Evolutionary conservation across 2,888 invertebrate genomes (phyloP).

Genomic region (Tipula lateralis): DNA sequence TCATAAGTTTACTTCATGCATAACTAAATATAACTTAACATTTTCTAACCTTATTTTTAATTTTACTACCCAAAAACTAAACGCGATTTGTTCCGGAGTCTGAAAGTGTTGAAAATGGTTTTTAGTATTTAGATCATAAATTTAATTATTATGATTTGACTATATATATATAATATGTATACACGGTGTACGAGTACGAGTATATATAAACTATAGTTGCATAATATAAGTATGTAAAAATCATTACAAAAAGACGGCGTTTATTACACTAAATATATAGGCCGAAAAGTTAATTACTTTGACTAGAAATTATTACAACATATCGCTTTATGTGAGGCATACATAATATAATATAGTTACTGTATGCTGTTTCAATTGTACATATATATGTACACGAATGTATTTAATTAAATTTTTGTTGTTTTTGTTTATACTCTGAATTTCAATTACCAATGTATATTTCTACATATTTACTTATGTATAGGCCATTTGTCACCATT

Average conservation of each 20-base stretch:
- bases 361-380: slow-evolving; percentile 3
- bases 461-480: too few relatives aligned
- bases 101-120: not conserved
- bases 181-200: too few relatives aligned
- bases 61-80: not conserved
- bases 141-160: not conserved
- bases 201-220: not conserved
- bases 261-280: not conserved
- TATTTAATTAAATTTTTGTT: not conserved
- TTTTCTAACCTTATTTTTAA: not conserved
- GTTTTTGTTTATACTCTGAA: not conserved
- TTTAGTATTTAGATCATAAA: not conserved
- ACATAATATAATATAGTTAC: not conserved
- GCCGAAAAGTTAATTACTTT: not conserved
- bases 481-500: not conserved
- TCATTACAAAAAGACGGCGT: not conserved
- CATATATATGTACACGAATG: not conserved
- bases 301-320: not conserved
- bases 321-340: not conserved
- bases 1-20: not conserved
- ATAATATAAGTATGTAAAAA: not conserved
- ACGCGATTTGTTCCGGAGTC: not conserved
- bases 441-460: not conserved
- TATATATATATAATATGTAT: not conserved
- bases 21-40: not conserved